Evolutionary conservation across 1,140 invertebrate genomes (phyloP).

Genomic region (Hermetia illucens): DNA sequence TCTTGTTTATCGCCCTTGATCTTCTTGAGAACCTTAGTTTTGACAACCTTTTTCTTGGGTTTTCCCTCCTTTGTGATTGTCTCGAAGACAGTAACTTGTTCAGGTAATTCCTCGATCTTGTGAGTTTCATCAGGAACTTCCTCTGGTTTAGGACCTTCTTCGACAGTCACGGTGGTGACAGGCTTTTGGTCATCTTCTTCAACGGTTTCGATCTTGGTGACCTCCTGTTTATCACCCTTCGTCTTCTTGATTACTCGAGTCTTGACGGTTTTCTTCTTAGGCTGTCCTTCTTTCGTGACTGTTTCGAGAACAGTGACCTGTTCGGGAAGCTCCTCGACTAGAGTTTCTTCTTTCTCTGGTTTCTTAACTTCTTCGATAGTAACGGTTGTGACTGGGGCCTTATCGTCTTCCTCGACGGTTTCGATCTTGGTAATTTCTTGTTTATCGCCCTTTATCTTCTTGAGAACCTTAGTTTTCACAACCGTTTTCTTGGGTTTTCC

Average conservation of each 20-base stretch:
- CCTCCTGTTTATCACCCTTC: conserved; percentile 20
- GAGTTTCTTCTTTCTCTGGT: conserved; percentile 7
- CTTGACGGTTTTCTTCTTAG: conserved; percentile 14
- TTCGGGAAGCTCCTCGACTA: conserved; percentile 30
- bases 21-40: conserved; percentile 15
- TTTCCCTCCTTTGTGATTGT: conserved; percentile 14
- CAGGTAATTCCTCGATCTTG: conserved; percentile 12
- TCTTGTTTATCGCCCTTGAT: conserved; percentile 23
- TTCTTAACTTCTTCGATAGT: conserved; percentile 15
- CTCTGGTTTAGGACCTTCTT: conserved; percentile 9
- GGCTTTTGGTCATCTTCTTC: conserved; percentile 27
- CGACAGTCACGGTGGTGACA: conserved; percentile 17
- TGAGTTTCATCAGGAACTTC: conserved; percentile 9
- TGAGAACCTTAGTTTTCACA: conserved; percentile 12
- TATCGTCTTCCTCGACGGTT: conserved; percentile 16
- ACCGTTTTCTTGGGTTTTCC: conserved; percentile 16
- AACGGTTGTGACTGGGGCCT: conserved; percentile 13
- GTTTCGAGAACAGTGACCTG: conserved; percentile 13
- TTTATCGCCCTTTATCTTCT: conserved; percentile 19
- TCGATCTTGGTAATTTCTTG: conserved; percentile 26
- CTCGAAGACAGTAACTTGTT: conserved; percentile 16
- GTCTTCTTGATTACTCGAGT: conserved; percentile 20
- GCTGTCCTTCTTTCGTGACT: conserved; percentile 10
- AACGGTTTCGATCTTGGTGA: conserved; percentile 25
- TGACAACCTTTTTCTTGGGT: conserved; percentile 18